phyloP scores from a whole-genome alignment of 2,797 vertebrate species.

The Siniperca obscura region DNA sequence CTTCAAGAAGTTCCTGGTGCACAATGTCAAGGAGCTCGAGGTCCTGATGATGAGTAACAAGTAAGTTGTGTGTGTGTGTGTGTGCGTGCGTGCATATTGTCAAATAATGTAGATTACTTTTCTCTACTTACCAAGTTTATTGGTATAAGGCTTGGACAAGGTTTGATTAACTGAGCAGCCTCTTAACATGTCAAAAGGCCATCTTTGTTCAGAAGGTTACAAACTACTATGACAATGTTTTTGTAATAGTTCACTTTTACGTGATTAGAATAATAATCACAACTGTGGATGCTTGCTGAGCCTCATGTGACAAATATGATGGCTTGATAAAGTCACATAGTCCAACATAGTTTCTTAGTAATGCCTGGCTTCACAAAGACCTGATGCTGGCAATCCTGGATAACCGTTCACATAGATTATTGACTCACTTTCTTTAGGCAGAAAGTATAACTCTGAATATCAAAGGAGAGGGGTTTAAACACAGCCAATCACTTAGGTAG shows the following conservation, averaged over 20 bases:
- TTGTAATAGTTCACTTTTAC: not conserved
- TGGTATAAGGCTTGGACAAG: fast-evolving
- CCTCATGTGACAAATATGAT: not conserved
- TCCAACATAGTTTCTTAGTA: not conserved
- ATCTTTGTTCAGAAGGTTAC: too few relatives aligned
- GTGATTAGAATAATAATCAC: not conserved
- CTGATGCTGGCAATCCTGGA: not conserved
- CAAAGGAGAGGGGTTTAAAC: not conserved
- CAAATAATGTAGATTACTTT: too few relatives aligned
- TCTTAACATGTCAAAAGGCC: not conserved
- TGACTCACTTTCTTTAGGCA: not conserved
- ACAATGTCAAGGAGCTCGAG: slow-evolving; percentile 97
- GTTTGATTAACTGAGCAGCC: too few relatives aligned
- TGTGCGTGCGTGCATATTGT: too few relatives aligned
- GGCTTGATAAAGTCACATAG: not conserved
- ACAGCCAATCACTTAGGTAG: not conserved
- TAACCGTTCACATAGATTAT: not conserved
- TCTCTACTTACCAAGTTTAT: not conserved
- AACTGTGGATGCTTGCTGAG: not conserved
- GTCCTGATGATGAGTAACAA: slow-evolving; percentile 99
- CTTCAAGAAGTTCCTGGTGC: slow-evolving; percentile 97
- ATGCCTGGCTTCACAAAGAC: not conserved
- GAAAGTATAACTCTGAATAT: not conserved
- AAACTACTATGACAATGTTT: not conserved
- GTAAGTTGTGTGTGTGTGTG: slow-evolving; percentile 81